Evolutionary conservation across 92 coral and sea anemone genomes (phyloP).

Genomic region (Actinernus sp.): DNA sequence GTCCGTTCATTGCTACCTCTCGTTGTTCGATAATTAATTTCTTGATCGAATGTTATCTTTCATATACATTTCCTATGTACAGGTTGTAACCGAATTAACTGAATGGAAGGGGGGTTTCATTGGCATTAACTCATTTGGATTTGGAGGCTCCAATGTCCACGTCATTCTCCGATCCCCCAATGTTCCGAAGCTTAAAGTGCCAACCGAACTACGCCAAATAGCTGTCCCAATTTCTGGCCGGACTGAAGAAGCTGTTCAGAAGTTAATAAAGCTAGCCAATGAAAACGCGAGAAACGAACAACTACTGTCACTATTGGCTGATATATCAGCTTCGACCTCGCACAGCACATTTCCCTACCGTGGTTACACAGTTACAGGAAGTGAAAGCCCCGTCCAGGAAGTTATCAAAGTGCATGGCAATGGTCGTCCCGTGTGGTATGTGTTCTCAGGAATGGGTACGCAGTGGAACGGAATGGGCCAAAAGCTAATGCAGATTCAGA

Average conservation of each 20-base stretch:
- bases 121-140: conserved; percentile 85
- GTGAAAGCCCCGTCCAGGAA: conserved; percentile 52
- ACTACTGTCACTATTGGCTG: conserved; percentile 55
- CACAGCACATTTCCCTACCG: conserved; percentile 66
- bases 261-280: conserved; percentile 49
- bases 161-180: conserved; percentile 75
- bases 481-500: conserved; percentile 69
- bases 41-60: too few relatives aligned
- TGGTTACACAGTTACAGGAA: conserved; percentile 67
- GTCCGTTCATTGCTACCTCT: too few relatives aligned
- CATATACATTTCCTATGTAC: too few relatives aligned
- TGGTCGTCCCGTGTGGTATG: conserved; percentile 74
- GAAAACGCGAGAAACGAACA: conserved; percentile 32
- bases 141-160: conserved; percentile 93
- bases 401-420: conserved; percentile 44
- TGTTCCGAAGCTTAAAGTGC: neutral
- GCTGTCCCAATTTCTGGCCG: conserved; percentile 80
- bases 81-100: conserved; percentile 81
- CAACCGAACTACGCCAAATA: conserved; percentile 22
- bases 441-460: conserved; percentile 89
- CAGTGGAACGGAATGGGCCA: conserved; percentile 91
- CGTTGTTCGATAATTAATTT: too few relatives aligned
- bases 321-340: conserved; percentile 69
- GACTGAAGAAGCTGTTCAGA: conserved; percentile 71
- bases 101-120: conserved; percentile 86